phyloP scores from a whole-genome alignment of 2,888 invertebrate genomes.

The Aromia moschata region DNA sequence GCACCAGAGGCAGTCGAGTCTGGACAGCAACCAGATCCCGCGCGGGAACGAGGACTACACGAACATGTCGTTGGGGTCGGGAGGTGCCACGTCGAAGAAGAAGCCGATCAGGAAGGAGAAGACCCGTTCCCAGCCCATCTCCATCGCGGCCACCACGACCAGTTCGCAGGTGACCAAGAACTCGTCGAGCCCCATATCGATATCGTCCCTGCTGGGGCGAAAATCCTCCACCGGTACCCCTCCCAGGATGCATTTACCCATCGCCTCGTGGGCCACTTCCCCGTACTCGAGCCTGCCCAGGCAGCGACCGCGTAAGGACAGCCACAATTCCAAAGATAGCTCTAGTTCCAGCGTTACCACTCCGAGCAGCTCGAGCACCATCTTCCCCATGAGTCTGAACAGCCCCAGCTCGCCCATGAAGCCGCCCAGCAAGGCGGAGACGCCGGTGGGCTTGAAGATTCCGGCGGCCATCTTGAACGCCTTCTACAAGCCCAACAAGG shows the following conservation, averaged over 20 bases:
- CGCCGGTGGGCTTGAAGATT: conserved; percentile 48
- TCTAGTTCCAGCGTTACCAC: conserved; percentile 64
- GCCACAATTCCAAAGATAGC: conserved; percentile 61
- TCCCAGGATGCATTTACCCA: conserved; percentile 64
- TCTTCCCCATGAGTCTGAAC: conserved; percentile 75
- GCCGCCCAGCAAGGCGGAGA: conserved; percentile 47
- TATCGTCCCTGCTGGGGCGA: conserved; percentile 47
- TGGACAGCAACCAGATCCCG: conserved; percentile 51
- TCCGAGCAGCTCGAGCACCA: conserved; percentile 69
- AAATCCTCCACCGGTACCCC: conserved; percentile 61
- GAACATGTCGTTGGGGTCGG: conserved; percentile 63
- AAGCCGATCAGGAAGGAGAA: conserved; percentile 52
- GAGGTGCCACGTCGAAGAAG: conserved; percentile 29
- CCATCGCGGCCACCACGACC: conserved; percentile 64
- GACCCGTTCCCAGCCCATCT: conserved; percentile 71
- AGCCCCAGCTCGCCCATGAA: conserved; percentile 73
- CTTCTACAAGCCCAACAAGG: conserved; percentile 41
- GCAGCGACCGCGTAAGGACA: conserved; percentile 50
- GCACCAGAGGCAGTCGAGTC: conserved; percentile 54
- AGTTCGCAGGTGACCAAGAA: conserved; percentile 48
- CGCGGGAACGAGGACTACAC: conserved; percentile 64
- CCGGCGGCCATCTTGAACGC: conserved; percentile 53
- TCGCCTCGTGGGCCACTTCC: conserved; percentile 62
- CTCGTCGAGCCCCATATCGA: conserved; percentile 48
- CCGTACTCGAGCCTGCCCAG: conserved; percentile 63